Percentiles rank a stretch among this genome's conserved stretches.
Evolutionary conservation across 2,888 invertebrate genomes (phyloP).

Genomic region (Sisyra terminalis): DNA sequence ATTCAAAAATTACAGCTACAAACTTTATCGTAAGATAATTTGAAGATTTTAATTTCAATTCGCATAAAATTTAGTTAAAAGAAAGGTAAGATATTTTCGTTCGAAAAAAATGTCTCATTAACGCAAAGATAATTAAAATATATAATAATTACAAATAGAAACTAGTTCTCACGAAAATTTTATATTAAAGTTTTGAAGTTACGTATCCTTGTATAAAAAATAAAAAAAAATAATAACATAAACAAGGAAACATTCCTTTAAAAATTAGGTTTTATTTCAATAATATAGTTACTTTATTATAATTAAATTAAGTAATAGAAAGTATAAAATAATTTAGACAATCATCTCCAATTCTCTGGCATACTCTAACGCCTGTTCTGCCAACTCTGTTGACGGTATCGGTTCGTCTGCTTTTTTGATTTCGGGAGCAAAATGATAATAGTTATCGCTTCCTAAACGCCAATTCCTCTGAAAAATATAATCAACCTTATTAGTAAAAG

Average conservation of each 20-base stretch:
- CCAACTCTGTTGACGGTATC: constrained; percentile 79
- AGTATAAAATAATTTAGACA: constrained; percentile 43
- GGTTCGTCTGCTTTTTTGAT: constrained; percentile 58
- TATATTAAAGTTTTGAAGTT: too few species aligned
- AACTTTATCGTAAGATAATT: too few species aligned
- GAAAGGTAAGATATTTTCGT: too few species aligned
- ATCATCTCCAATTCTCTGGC: constrained; percentile 98
- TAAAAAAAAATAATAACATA: not conserved
- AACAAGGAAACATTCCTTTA: not conserved
- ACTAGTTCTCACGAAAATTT: too few species aligned
- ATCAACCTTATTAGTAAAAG: not conserved
- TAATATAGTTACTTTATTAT: not conserved
- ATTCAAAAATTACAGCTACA: too few species aligned
- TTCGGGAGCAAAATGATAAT: constrained; percentile 66
- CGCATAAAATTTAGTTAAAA: too few species aligned
- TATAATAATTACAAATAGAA: too few species aligned
- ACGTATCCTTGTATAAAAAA: too few species aligned
- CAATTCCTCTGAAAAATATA: constrained; percentile 55
- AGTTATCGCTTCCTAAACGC: constrained; percentile 59
- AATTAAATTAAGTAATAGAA: too few species aligned
- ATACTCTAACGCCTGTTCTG: constrained; percentile 89
- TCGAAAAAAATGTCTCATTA: too few species aligned
- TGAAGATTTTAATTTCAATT: too few species aligned
- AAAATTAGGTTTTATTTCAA: not conserved
- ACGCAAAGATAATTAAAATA: too few species aligned